Percentiles rank a stretch among this genome's conserved stretches.
phyloP scores from a whole-genome alignment of 2,888 invertebrate genomes.

The Drosophila greeni region DNA sequence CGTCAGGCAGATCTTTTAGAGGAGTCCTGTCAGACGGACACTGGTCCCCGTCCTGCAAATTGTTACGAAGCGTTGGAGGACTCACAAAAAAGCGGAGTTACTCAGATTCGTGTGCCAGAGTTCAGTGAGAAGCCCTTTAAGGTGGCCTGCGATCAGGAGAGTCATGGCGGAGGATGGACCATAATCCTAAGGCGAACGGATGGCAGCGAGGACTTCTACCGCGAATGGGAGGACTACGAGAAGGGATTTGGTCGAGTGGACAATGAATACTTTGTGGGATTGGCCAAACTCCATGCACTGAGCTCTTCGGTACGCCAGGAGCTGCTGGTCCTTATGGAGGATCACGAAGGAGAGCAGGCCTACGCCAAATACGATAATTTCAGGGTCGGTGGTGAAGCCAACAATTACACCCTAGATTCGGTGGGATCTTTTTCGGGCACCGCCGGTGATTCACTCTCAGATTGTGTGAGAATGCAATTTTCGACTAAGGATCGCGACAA shows the following conservation, averaged over 20 bases:
- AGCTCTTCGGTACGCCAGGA: constrained; percentile 28
- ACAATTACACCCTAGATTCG: constrained; percentile 22
- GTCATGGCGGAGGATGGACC: constrained; percentile 32
- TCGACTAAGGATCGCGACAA: constrained; percentile 37
- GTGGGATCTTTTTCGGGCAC: constrained; percentile 31
- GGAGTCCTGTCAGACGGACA: neutral
- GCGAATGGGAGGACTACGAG: constrained; percentile 42
- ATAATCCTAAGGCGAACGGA: constrained; percentile 39
- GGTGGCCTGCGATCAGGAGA: constrained; percentile 38
- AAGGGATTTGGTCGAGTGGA: constrained; percentile 38
- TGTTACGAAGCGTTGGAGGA: constrained; percentile 8
- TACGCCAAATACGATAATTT: constrained; percentile 39
- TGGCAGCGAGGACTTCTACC: constrained; percentile 44
- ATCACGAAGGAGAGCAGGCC: constrained; percentile 10
- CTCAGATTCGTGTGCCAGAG: constrained; percentile 13
- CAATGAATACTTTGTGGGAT: constrained; percentile 43
- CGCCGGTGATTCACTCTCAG: constrained; percentile 35
- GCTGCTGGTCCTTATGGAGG: constrained; percentile 31
- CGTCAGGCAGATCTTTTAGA: constrained; percentile 2
- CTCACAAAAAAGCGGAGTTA: constrained; percentile 24
- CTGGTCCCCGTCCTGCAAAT: neutral
- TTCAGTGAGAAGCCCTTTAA: constrained; percentile 29
- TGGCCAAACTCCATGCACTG: constrained; percentile 39
- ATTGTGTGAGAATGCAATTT: constrained; percentile 33
- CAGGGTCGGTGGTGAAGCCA: constrained; percentile 17